Base-by-base conservation (phyloP, 2,113 vertebrate species). In the Nettapus auritus region DNA sequence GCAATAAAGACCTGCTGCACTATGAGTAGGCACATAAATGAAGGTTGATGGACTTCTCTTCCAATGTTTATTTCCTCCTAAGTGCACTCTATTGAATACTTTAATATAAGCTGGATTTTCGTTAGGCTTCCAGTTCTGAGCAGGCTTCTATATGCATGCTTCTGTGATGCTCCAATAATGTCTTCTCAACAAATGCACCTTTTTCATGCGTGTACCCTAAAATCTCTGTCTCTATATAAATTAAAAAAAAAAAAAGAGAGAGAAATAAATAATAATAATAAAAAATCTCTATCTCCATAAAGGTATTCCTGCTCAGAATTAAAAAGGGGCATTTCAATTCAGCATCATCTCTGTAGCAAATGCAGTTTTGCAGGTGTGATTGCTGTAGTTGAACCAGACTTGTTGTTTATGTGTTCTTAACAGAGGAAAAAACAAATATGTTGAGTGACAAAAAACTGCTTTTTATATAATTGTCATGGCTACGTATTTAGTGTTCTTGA, bases 81-180 rank as follows among this genome's bases (percentile, higher is more conserved):
- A 78, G 52, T 18, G 38, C 16, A 16, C 38, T 59, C 31, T 26
- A 9, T 26, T 7, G 3, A 9, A 16, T 23, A 5, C 3, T n/a
- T 89, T 71, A 67, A 23, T 18, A 60, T 1, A 34, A n/a, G 11
- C 6, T 90, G 46, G 6, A 8, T 82, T 92, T 89, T 67, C 10
- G 15, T 42, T 31, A 44, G 36, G 9, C 19, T 62, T 76, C 80
- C 18, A 9, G 2, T 44, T 93, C 55, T 52, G 8, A 81, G 50
- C 18, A n/a, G 28, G 3, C 0, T 0, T 57, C 34, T 68, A 36
- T 31, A 8, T 50, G 16, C 4, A 1, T n/a, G 20, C 3, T 42
- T 67, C 16, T 73, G 34, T 86, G 23, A 33, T 73, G 17, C 9
- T 88, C 22, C 3, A 29, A 18, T 59, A 56, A 18, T 15, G 7